A percentile compares a stretch with the other conserved stretches of the same genome.
These are phyloP conservation scores for Cottus gobio DNA, from an alignment of 2,113 vertebrate genomes.

Conservation along the genomic window DNA sequence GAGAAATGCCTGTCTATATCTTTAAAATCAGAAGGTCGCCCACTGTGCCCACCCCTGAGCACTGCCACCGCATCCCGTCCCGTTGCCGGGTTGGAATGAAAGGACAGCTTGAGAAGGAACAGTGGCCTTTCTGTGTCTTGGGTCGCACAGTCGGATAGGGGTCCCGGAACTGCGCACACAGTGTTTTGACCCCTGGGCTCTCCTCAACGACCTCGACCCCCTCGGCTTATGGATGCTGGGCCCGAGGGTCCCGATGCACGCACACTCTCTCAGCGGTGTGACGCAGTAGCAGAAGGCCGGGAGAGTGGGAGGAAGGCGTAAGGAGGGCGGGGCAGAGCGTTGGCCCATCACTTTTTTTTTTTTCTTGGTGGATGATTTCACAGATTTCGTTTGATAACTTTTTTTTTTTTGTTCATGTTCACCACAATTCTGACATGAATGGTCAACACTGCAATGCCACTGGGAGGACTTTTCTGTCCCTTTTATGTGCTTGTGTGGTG, in stretches of 20 bases:
- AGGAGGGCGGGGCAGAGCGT: slow-evolving; percentile 17
- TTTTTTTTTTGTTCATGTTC: too few species aligned
- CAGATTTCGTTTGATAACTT: too few species aligned
- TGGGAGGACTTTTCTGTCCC: slow-evolving; percentile 14
- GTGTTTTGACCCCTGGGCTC: slow-evolving; percentile 80
- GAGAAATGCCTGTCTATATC: slow-evolving; percentile 81
- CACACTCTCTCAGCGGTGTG: slow-evolving; percentile 61
- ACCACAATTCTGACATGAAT: slow-evolving; percentile 55
- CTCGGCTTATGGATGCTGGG: slow-evolving; percentile 67
- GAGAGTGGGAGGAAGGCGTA: slow-evolving; percentile 40
- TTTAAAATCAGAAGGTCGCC: slow-evolving; percentile 82
- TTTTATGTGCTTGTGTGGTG: slow-evolving; percentile 3
- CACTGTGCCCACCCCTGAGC: slow-evolving; percentile 64
- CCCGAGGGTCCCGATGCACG: slow-evolving; percentile 66
- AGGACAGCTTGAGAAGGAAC: slow-evolving; percentile 81
- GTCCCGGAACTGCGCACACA: slow-evolving; percentile 83
- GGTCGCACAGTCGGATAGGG: slow-evolving; percentile 56
- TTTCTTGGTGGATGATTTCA: too few species aligned
- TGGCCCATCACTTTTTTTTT: slow-evolving; percentile 51
- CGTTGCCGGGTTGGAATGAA: slow-evolving; percentile 74
- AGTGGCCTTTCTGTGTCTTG: slow-evolving; percentile 78
- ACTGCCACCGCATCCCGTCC: slow-evolving; percentile 63
- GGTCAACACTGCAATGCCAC: slow-evolving; percentile 59
- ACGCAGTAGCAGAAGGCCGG: slow-evolving; percentile 66
- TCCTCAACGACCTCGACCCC: slow-evolving; percentile 66